These are phyloP conservation scores for Todiramphus saurophagus DNA, from an alignment of 2,113 vertebrate species.

Conservation along the genomic window DNA sequence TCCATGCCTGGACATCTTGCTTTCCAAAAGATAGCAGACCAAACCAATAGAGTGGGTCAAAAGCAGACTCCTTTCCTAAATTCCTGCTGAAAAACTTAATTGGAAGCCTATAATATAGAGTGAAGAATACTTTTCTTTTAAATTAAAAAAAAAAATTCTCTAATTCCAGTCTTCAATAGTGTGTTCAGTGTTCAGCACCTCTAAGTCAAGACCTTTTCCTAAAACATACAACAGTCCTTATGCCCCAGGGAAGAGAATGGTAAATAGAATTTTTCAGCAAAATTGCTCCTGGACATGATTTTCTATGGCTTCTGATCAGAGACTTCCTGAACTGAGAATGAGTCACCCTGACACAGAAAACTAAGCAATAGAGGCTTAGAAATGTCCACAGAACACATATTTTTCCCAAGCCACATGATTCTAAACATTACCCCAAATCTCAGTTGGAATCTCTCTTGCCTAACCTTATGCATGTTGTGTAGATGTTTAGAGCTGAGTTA, in stretches of 20 bases:
- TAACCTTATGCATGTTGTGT: neutral
- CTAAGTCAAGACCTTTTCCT: neutral
- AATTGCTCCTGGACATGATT: neutral
- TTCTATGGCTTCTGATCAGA: neutral
- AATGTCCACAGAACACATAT: neutral
- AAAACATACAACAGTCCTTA: neutral
- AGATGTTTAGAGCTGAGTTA: neutral
- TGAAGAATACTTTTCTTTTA: neutral
- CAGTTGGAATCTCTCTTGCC: neutral
- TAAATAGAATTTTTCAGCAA: slow-evolving; percentile 11
- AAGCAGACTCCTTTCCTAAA: neutral
- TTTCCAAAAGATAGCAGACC: neutral
- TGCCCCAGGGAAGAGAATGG: neutral
- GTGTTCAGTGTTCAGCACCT: neutral
- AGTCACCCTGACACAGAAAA: neutral
- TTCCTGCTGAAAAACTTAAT: neutral
- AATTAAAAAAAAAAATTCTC: neutral
- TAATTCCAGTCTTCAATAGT: neutral
- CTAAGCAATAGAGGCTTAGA: neutral
- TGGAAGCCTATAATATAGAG: neutral
- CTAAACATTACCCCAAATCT: neutral
- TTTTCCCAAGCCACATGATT: neutral
- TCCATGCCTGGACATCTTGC: neutral
- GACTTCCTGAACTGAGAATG: neutral
- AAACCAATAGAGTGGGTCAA: neutral